A percentile compares a stretch with the other conserved stretches of the same genome.
Evolutionary conservation across 2,888 invertebrate genomes (phyloP).

Genomic region (Clostera curtula): DNA sequence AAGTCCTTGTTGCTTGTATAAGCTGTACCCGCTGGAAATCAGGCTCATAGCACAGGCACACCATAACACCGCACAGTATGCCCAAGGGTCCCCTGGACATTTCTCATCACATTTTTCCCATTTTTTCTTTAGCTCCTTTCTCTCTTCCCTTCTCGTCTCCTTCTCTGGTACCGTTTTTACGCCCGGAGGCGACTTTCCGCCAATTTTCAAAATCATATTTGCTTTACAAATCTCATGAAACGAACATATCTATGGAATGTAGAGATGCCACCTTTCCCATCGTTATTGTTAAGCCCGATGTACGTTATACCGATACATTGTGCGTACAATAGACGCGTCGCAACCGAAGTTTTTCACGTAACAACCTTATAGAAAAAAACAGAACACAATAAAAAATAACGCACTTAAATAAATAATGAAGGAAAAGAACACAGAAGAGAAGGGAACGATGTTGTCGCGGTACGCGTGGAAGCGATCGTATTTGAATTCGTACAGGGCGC

Average conservation of each 20-base stretch:
- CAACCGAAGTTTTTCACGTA: constrained; percentile 28
- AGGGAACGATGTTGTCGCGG: constrained; percentile 11
- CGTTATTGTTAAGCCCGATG: constrained; percentile 19
- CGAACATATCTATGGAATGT: constrained; percentile 13
- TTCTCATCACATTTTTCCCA: constrained; percentile 51
- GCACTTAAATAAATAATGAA: constrained; percentile 4
- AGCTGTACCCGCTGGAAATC: constrained; percentile 75
- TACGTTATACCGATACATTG: constrained; percentile 30
- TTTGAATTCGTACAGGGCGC: constrained; percentile 44
- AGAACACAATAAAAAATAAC: constrained; percentile 20
- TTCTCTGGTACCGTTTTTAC: constrained; percentile 41
- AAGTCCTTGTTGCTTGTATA: constrained; percentile 73
- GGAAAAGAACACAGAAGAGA: constrained; percentile 9
- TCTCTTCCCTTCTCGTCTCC: constrained; percentile 37
- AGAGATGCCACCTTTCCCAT: constrained; percentile 21
- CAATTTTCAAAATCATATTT: constrained; percentile 63
- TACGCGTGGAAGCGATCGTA: constrained; percentile 37
- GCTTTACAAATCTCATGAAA: constrained; percentile 30
- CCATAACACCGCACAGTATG: constrained; percentile 73
- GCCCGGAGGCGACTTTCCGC: constrained; percentile 48
- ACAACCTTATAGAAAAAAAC: constrained; percentile 23
- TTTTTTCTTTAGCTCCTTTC: constrained; percentile 42
- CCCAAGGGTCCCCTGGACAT: constrained; percentile 59
- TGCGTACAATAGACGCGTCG: constrained; percentile 31
- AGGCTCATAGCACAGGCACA: constrained; percentile 80